Evolutionary conservation across 2,888 invertebrate genomes (phyloP).

Genomic region (Drosophila multiciliata): DNA sequence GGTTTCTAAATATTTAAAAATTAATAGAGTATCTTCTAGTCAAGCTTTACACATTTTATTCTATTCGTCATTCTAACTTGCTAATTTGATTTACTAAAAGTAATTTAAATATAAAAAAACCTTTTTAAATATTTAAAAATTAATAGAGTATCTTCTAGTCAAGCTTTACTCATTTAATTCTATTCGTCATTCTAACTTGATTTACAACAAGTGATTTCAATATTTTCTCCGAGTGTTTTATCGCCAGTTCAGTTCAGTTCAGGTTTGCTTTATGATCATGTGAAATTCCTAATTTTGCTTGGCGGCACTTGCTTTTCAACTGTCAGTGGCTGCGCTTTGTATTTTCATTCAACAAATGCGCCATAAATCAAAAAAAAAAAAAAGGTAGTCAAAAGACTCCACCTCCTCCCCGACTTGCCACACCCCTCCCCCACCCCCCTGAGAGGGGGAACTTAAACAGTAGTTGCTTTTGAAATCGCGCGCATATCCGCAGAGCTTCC

Average conservation of each 20-base stretch:
- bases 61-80: too few species aligned
- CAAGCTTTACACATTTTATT: too few species aligned
- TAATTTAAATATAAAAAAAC: neutral
- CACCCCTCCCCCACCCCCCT: neutral
- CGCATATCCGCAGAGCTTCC: constrained; percentile 81
- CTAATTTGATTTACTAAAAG: too few species aligned
- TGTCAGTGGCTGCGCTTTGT: constrained; percentile 70
- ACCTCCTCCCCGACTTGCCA: neutral
- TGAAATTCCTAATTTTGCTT: constrained; percentile 75
- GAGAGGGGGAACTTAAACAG: constrained; percentile 56
- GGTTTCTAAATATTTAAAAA: too few species aligned
- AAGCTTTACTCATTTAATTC: neutral
- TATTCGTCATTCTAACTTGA: neutral
- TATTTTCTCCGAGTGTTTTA: constrained; percentile 3
- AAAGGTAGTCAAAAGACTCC: constrained; percentile 12
- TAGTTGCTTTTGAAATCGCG: constrained; percentile 82
- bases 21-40: too few species aligned
- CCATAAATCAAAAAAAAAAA: constrained; percentile 69
- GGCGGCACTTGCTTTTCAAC: constrained; percentile 75
- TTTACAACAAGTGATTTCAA: neutral
- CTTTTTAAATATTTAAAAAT: neutral
- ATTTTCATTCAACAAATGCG: constrained; percentile 65
- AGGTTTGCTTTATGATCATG: constrained; percentile 73
- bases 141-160: neutral
- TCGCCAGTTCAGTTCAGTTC: neutral